These are phyloP conservation scores for Numenius phaeopus DNA, from an alignment of 2,797 vertebrate species.

Conservation along the genomic window DNA sequence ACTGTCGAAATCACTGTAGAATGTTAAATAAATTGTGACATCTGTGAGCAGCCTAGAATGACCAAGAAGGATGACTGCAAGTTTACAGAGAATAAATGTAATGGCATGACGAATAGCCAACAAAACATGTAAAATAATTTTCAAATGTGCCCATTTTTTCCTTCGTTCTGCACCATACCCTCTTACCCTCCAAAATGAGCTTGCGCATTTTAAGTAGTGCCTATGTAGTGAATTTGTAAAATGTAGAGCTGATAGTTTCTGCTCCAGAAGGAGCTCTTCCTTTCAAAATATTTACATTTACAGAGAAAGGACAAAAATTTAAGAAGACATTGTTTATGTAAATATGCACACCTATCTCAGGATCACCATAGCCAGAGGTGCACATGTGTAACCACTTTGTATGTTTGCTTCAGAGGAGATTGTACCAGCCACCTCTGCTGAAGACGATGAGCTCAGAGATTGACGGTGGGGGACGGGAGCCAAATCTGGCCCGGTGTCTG, in stretches of 20 bases:
- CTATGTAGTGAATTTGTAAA: background rate
- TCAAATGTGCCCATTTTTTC: background rate
- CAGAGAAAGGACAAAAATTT: background rate
- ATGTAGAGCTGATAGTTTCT: background rate
- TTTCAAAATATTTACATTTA: background rate
- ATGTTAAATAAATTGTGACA: conserved; percentile 38
- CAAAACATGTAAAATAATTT: background rate
- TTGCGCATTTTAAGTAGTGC: background rate
- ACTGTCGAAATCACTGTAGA: conserved; percentile 11
- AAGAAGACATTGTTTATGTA: background rate
- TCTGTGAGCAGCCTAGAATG: background rate
- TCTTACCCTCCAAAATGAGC: background rate
- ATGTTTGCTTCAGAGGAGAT: background rate
- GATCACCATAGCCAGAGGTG: background rate
- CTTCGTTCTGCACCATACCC: rapidly evolving
- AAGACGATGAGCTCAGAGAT: background rate
- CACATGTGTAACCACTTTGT: rapidly evolving
- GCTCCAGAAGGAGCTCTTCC: background rate
- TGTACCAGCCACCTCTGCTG: rapidly evolving
- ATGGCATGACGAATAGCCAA: background rate
- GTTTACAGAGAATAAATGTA: background rate
- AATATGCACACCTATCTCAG: background rate
- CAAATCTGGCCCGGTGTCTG: rapidly evolving
- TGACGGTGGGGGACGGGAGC: rapidly evolving
- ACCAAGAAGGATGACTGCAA: background rate